Base-by-base conservation (phyloP, 2,888 invertebrate species). In the Scaptomyza flava region DNA sequence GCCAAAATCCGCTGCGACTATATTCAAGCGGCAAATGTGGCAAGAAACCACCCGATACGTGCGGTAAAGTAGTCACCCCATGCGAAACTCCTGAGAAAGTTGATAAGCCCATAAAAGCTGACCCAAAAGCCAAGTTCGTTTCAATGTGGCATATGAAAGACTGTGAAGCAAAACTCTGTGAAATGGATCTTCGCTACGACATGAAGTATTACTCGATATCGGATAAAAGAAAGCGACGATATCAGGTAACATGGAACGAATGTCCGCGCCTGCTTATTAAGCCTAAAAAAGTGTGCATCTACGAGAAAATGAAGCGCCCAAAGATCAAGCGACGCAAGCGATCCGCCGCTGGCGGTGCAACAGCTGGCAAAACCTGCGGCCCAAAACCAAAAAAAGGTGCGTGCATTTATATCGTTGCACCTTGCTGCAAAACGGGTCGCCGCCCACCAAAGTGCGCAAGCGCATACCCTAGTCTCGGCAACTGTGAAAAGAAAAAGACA, bases 201-300 rank as follows among this genome's bases (percentile, higher is more conserved):
- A 62, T 66, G 14, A 54, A 86, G 2, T 81, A 87, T 43, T 87
- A 85, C 23, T 11, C 52, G 2, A 66, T 75, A 17, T 66, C 76
- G 0, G 80, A 89, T 14, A 83, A 83, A 31, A 42, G 12, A 0
- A 78, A 75, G 1, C 70, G 86, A 2, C 56, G 69, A 6, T 85
- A 83, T 51, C 88, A 87, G 48, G 75, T 81, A 7, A 89, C 89
- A 5, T 89, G 89, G 89, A 68, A 77, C 4, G 77, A 79, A 36
- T 89, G 83, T 27, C 83, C 88, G 0, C 41, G 69, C 0, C 42
- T 78, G 2, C 11, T 70, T 3, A 65, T 73, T n/a, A 70, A 75
- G 0, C 76, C 74, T 11, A 78, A 62, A 5, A 72, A 74, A n/a
- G 56, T 79, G 0, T 85, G 85, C 14, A 42, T 75, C 14, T 51